These are phyloP conservation scores for Salvelinus namaycush DNA, from an alignment of 2,113 vertebrate species.

Conservation along the genomic window DNA sequence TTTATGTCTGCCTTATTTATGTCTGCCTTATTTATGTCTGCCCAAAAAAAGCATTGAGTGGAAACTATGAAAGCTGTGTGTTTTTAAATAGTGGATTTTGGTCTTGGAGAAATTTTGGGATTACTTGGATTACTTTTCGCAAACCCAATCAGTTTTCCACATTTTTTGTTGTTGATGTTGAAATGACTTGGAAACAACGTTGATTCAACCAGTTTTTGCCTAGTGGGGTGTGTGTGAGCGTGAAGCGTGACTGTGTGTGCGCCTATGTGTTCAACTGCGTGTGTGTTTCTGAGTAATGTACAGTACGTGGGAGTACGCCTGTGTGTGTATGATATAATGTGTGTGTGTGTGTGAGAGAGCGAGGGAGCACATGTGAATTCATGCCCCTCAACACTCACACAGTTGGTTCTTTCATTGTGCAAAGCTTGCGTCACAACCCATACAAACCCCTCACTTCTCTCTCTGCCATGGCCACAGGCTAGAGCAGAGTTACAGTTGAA, in stretches of 20 bases:
- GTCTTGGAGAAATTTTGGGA: too few species aligned
- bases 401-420: constrained; percentile 55
- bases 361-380: constrained; percentile 50
- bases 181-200: too few species aligned
- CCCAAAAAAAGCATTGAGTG: too few species aligned
- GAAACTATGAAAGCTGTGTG: too few species aligned
- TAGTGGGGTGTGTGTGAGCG: neutral
- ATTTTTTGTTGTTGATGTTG: too few species aligned
- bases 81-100: too few species aligned
- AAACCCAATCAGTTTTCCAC: too few species aligned
- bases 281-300: constrained; percentile 9
- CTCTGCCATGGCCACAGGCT: constrained; percentile 46
- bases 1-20: too few species aligned
- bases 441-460: constrained; percentile 44
- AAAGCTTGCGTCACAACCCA: constrained; percentile 34
- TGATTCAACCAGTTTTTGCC: too few species aligned
- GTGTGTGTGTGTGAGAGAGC: constrained; percentile 7
- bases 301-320: neutral
- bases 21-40: too few species aligned
- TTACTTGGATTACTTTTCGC: too few species aligned
- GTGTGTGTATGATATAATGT: neutral
- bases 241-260: too few species aligned
- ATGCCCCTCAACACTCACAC: constrained; percentile 48
- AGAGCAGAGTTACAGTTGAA: constrained; percentile 32
- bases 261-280: neutral